Base-by-base conservation (phyloP, 2,113 vertebrate species). In the Malurus elegans region DNA sequence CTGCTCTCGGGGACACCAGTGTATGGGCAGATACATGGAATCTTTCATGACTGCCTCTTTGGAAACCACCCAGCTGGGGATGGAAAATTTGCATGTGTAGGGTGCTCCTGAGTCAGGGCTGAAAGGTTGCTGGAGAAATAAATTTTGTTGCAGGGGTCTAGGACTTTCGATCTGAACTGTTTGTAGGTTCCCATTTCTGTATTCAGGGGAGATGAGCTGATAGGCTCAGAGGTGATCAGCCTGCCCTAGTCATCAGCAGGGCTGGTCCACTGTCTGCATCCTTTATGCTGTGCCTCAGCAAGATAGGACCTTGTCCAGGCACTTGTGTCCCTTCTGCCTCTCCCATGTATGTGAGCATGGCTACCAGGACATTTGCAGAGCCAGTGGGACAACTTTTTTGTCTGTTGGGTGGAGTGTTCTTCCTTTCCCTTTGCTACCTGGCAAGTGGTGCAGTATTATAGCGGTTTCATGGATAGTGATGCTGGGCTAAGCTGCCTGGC, bases 301-400 rank as follows among this genome's bases (percentile, higher is more conserved):
- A 86, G 67, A 58, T 0, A 1, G 24, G 36, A 34, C 36, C 29
- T 8, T 25, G 6, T 25, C 12, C 4, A 53, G 47, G 25, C 73
- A 61, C 23, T 23, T 1, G 0, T 5, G 2, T 56, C 36, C 18
- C 9, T 1, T 0, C 42, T 71, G 56, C 26, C 7, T 84, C 29
- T 87, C 10, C 11, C 4, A 2, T 21, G 2, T 5, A 6, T 1
- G 2, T 32, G 36, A 53, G 11, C 0, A 0, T 45, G 40, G 42
- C 32, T 71, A n/a, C 78, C 3, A 11, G 80, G 47, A 45, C 0
- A 1, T 53, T 73, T 56, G 28, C 3, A 19, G n/a, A 23, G 42
- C 54, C 67, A 38, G 50, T 61, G 50, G 72, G 36, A 32, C 1
- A 24, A 12, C 23, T 66, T 65, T 36, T 26, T 34, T 82, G 47